Evolutionary conservation across 2,113 vertebrate species (phyloP).

Genomic region (Psilopsiagon aurifrons): DNA sequence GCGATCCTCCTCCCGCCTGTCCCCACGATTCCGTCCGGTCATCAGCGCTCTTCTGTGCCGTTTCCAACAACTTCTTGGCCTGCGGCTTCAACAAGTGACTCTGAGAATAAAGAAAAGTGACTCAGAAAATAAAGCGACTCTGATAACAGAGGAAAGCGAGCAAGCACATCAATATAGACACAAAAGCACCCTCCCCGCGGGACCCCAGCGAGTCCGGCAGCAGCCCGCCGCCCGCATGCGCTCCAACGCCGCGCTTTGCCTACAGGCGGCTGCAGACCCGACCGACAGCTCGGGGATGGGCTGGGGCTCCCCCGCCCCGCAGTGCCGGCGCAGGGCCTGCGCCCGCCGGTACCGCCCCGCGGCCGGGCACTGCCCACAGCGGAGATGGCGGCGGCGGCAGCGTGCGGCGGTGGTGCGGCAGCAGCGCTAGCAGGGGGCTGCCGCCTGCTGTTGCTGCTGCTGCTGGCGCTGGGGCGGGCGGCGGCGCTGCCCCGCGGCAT

Average conservation of each 20-base stretch:
- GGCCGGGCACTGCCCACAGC: not conserved
- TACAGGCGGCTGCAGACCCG: rapidly evolving
- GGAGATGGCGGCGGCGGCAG: not conserved
- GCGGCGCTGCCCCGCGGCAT: conserved; percentile 72
- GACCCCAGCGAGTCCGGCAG: rapidly evolving
- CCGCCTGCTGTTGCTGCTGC: not conserved
- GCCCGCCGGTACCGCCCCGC: not conserved
- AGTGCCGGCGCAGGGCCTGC: too few species aligned
- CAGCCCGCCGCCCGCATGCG: rapidly evolving
- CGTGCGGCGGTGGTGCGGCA: rapidly evolving
- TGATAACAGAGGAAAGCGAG: not conserved
- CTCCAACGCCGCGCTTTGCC: not conserved
- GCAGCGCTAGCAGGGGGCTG: not conserved
- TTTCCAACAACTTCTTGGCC: not conserved
- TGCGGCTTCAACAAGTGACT: not conserved
- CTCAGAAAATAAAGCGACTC: not conserved
- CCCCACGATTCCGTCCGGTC: rapidly evolving
- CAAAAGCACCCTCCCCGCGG: not conserved
- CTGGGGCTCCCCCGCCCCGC: too few species aligned
- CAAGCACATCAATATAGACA: not conserved
- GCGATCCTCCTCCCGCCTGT: rapidly evolving
- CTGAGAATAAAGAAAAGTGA: not conserved
- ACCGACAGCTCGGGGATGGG: not conserved
- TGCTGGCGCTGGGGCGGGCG: not conserved
- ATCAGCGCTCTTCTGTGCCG: rapidly evolving